Percentiles rank a stretch among this genome's conserved stretches.
phyloP scores from a whole-genome alignment of 2,888 invertebrate species.

The Pycnomerus fuliginosus region DNA sequence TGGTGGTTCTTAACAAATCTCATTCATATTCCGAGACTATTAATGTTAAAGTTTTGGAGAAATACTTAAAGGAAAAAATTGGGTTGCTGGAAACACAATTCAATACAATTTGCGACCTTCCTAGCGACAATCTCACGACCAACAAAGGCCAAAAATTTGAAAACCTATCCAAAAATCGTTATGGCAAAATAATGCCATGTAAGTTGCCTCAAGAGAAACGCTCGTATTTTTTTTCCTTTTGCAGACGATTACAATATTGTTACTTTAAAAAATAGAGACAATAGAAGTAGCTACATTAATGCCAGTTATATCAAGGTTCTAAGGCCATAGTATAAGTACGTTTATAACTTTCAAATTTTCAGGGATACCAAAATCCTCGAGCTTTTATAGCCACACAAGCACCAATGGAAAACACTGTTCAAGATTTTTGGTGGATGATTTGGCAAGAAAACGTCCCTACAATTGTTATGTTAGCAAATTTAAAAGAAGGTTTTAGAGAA shows the following conservation, averaged over 20 bases:
- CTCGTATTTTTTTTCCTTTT: neutral
- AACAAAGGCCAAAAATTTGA: no score
- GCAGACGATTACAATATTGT: conserved; percentile 54
- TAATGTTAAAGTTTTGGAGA: no score
- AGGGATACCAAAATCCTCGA: conserved; percentile 31
- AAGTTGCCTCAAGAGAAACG: conserved; percentile 27
- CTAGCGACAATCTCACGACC: no score
- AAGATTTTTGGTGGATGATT: conserved; percentile 54
- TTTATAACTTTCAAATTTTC: neutral
- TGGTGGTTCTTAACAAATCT: no score
- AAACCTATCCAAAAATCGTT: conserved; percentile 50
- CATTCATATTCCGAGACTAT: no score
- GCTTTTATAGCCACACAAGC: conserved; percentile 49
- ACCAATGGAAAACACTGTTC: conserved; percentile 46
- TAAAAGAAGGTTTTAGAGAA: conserved; percentile 48
- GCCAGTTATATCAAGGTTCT: conserved; percentile 52
- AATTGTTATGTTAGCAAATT: conserved; percentile 52
- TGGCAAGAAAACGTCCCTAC: conserved; percentile 50
- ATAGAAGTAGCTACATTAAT: conserved; percentile 54
- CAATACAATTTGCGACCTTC: no score
- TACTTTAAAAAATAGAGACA: conserved; percentile 42
- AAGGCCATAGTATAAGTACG: neutral
- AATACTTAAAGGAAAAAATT: no score
- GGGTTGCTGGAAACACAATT: no score
- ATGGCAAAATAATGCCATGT: conserved; percentile 50